Evolutionary conservation across 2,888 invertebrate genomes (phyloP).

Genomic region (Pelosia muscerda): DNA sequence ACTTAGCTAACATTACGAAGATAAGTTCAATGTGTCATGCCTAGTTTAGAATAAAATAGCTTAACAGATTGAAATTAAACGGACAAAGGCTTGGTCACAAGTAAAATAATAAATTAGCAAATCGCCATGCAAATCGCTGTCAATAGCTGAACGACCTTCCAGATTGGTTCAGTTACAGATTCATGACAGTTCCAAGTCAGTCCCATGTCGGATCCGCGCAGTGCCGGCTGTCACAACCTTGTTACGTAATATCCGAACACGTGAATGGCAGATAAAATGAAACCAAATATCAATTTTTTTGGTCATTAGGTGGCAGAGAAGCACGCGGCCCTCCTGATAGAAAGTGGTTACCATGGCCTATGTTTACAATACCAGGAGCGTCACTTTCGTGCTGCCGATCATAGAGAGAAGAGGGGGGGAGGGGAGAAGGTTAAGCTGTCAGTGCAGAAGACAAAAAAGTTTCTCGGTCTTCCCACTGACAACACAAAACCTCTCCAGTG

Average conservation of each 20-base stretch:
- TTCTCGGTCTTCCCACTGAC: too few relatives aligned
- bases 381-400: too few relatives aligned
- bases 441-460: too few relatives aligned
- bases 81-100: not conserved
- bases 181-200: conserved; percentile 35
- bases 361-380: too few relatives aligned
- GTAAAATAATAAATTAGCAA: conserved; percentile 15
- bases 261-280: conserved; percentile 1
- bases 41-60: conserved; percentile 8
- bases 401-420: too few relatives aligned
- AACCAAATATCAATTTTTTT: too few relatives aligned
- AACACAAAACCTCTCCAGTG: too few relatives aligned
- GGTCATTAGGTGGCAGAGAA: too few relatives aligned
- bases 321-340: too few relatives aligned
- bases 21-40: not conserved
- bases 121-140: conserved; percentile 36
- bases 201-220: conserved; percentile 28
- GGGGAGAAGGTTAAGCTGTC: too few relatives aligned
- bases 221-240: conserved; percentile 30
- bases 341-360: too few relatives aligned
- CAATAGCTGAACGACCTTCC: conserved; percentile 40
- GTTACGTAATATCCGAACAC: conserved; percentile 8
- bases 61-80: not conserved
- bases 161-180: conserved; percentile 45
- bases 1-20: not conserved